Base-by-base conservation (phyloP, 2,113 vertebrate species). In the Nematolebias whitei region DNA sequence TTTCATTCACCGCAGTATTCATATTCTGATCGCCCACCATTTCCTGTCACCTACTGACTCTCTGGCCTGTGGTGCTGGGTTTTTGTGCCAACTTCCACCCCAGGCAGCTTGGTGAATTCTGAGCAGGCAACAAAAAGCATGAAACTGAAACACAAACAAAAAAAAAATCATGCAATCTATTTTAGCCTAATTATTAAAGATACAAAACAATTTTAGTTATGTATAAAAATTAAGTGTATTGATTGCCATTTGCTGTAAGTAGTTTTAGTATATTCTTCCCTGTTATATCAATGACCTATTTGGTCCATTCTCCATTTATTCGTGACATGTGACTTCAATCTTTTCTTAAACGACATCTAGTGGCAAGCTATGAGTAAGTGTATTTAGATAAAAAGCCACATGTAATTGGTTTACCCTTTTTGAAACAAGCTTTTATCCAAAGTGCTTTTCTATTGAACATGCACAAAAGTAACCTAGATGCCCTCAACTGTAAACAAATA, bases 71-170 rank as follows among this genome's bases (percentile, higher is more conserved):
- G 13, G 41, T 44, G 47, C 51, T 3, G 43, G 45, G 52, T 81
- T 80, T 74, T 68, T 55, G 64, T 74, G 86, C 80, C 88, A 84
- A 79, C 60, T 57, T 32, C 35, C 57, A 47, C 60, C 63, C 73
- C 40, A 60, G 57, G 71, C 41, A 58, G 57, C 57, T 38, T 47
- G 6, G 58, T 69, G 62, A 77, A 78, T 57, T 54, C 58, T 75
- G 61, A 49, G 7, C 6, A 50, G 24, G 39, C 35, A 22, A 47
- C 4, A 9, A 39, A 51, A 19, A 41, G 15, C 19, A 51, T 50
- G 11, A 12, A 16, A 38, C 57, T n/a, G n/a, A n/a, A n/a, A 74
- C 44, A 29, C 26, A 29, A 54, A 62, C 2, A 29, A 58, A n/a
- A 29, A 54, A 62, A 4, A 29, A 58, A n/a, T 18, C 0, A 54